Evolutionary conservation across 2,113 vertebrate species (phyloP).

Genomic region (Anhinga anhinga): DNA sequence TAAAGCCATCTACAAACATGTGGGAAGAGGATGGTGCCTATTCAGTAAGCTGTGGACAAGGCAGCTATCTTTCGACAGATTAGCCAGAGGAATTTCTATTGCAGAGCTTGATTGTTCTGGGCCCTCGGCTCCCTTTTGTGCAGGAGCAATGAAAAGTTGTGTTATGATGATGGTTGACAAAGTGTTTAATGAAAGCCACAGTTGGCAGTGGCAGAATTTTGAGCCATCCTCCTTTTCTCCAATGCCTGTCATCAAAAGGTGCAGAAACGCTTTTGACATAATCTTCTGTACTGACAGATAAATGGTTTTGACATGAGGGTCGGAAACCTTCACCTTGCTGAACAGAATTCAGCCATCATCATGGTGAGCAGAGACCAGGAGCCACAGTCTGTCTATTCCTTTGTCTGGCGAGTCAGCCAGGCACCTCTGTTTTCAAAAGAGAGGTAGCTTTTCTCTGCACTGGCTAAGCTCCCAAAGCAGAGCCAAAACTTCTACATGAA

Average conservation of each 20-base stretch:
- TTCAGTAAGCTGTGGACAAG: conserved; percentile 69
- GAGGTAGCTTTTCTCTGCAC: not conserved
- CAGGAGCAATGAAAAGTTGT: conserved; percentile 66
- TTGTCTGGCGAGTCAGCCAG: not conserved
- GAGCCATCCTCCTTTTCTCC: conserved; percentile 41
- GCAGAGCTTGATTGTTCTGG: conserved; percentile 72
- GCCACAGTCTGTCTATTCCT: not conserved
- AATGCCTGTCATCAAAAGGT: conserved; percentile 65
- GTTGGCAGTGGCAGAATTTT: conserved; percentile 63
- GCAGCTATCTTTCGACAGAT: conserved; percentile 81
- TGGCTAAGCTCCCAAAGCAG: not conserved
- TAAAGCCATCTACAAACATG: conserved; percentile 45
- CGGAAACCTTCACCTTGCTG: conserved; percentile 20
- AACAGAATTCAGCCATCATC: conserved; percentile 21
- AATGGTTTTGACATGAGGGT: conserved; percentile 60
- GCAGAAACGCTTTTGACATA: conserved; percentile 48
- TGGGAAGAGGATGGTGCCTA: conserved; percentile 53
- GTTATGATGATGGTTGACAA: conserved; percentile 77
- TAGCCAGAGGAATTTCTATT: conserved; percentile 78
- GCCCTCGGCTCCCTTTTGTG: conserved; percentile 79
- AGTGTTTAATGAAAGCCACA: conserved; percentile 77
- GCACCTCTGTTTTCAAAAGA: not conserved
- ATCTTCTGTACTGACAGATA: conserved; percentile 65
- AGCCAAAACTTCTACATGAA: not conserved
- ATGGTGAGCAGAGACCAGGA: not conserved